Evolutionary conservation across 2,888 invertebrate genomes (phyloP).

Genomic region (Epirrhoe alternata): DNA sequence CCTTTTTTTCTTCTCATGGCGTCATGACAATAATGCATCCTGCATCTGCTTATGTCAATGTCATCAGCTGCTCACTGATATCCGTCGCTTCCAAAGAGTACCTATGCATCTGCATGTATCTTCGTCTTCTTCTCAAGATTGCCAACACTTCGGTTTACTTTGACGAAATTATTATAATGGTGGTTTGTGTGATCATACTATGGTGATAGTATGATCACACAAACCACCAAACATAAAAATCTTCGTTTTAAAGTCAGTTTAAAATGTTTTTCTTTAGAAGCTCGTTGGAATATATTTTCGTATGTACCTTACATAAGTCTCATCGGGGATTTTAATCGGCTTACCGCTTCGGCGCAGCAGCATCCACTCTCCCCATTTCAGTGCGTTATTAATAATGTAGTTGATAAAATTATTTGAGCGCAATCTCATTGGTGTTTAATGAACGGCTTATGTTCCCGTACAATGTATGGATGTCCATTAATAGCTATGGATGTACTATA

Average conservation of each 20-base stretch:
- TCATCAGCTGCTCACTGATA: no score
- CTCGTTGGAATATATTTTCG: constrained; percentile 18
- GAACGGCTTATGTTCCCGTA: constrained; percentile 2
- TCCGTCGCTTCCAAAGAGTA: no score
- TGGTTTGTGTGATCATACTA: no score
- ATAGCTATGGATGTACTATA: not conserved
- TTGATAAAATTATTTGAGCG: constrained; percentile 25
- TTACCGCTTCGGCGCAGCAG: constrained; percentile 67
- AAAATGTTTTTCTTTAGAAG: not conserved
- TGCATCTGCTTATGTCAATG: no score
- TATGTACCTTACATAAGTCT: constrained; percentile 58
- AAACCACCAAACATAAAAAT: not conserved
- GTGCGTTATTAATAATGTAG: constrained; percentile 49
- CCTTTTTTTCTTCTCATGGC: no score
- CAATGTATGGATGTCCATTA: not conserved
- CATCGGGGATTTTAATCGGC: constrained; percentile 77
- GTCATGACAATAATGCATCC: no score
- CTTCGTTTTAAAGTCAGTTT: not conserved
- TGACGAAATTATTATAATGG: no score
- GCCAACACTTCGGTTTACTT: no score
- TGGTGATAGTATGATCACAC: no score
- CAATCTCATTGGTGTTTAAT: constrained; percentile 13
- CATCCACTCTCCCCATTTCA: constrained; percentile 65
- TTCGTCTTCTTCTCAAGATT: no score
- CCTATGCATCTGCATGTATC: no score